Evolutionary conservation across 2,113 vertebrate species (phyloP), one percentile per base, ranked within the genome.

Genomic region (Cepphus grylle): DNA sequence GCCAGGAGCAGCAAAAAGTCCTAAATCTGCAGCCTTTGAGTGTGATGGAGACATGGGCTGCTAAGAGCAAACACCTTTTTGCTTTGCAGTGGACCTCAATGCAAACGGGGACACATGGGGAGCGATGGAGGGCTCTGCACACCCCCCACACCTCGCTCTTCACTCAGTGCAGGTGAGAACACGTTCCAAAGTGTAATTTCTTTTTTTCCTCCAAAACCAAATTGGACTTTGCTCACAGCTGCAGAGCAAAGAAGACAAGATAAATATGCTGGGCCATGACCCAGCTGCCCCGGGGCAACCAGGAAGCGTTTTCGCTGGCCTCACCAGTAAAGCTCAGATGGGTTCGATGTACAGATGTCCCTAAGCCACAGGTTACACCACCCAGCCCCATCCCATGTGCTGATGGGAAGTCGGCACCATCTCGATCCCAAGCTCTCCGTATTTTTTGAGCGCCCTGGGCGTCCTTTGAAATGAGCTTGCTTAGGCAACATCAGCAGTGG

Each of bases 101-200:
- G 25, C n/a, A 56, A 42, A 65, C 5, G 32, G 42, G 20, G 36
- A 12, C 34, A 42, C 15, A 4, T 1, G 0, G 6, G 32, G 62
- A 53, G 4, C 0, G 3, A 22, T 6, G 9, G 1, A 66, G 36
- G 43, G 9, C 34, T 65, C 55, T 42, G 40, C 1, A 1, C 2
- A 2, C 4, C 2, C 42, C 18, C 50, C 79, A 4, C 49, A 20
- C 45, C 78, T 27, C 0, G 0, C 36, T 78, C 50, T 62, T n/a
- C 67, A 12, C 29, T 59, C 16, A 1, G 29, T 3, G 50, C 55
- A n/a, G 45, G n/a, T 32, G n/a, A 55, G 27, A 58, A 34, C 23
- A 3, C 0, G 0, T 52, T 52, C 47, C 71, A 49, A 67, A 69
- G 22, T 0, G 4, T 14, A 27, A 11, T 42, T 86, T 59, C 29